Conservation (phyloP, 2,797 vertebrate species). For the Lindbergichthys nudifrons region DNA sequence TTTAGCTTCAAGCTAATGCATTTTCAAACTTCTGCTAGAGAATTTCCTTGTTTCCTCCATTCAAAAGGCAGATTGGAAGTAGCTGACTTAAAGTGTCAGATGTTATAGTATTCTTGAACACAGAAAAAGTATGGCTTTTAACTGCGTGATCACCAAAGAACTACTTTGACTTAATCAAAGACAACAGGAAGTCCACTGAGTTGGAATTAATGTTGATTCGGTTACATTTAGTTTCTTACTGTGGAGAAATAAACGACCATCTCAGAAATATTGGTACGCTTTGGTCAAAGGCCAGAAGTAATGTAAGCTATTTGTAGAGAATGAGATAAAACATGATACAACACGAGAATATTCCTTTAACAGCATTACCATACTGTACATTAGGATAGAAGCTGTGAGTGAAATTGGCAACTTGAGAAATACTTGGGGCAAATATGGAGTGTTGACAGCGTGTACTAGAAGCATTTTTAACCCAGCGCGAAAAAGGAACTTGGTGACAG, state of each 20-base stretch:
- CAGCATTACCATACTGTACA: slow-evolving; percentile 24
- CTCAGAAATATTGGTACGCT: not conserved
- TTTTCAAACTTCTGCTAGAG: not conserved
- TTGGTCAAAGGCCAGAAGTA: slow-evolving; percentile 28
- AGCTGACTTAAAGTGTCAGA: not conserved
- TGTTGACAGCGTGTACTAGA: slow-evolving; percentile 53
- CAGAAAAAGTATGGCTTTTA: not conserved
- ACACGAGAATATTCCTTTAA: slow-evolving; percentile 38
- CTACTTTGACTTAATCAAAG: slow-evolving; percentile 4
- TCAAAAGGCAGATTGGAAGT: not conserved
- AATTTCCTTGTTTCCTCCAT: slow-evolving; percentile 1
- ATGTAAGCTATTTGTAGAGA: slow-evolving; percentile 22
- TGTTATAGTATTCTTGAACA: not conserved
- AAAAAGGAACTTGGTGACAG: slow-evolving; percentile 45
- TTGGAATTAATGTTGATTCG: not conserved
- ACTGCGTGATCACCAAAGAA: not conserved
- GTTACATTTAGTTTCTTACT: slow-evolving; percentile 22
- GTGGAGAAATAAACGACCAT: slow-evolving; percentile 15
- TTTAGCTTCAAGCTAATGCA: not conserved
- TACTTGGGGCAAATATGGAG: slow-evolving; percentile 53
- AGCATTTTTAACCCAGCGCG: slow-evolving; percentile 47
- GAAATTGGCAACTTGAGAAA: slow-evolving; percentile 66
- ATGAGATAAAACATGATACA: slow-evolving; percentile 29
- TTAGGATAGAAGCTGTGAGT: slow-evolving; percentile 12
- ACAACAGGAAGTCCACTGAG: slow-evolving; percentile 10